phyloP scores from a whole-genome alignment of 2,113 vertebrate genomes.

The Hoplias malabaricus region DNA sequence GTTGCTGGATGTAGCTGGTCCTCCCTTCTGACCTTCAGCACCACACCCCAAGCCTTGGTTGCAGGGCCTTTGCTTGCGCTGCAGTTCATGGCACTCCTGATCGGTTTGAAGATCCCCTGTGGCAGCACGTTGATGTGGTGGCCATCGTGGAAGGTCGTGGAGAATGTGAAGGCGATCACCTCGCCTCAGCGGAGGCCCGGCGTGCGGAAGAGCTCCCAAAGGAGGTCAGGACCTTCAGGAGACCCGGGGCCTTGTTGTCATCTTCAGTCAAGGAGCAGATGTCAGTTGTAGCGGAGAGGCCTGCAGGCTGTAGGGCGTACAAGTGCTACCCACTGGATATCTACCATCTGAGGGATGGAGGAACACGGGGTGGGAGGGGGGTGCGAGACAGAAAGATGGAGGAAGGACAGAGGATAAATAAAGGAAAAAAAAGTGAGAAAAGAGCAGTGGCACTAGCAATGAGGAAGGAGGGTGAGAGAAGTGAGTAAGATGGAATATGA shows the following conservation, averaged over 20 bases:
- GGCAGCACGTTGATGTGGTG: slow-evolving; percentile 66
- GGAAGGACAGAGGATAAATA: neutral
- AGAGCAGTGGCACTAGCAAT: neutral
- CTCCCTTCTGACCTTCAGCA: neutral
- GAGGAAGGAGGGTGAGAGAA: neutral
- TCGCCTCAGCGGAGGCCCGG: neutral
- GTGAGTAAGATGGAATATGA: neutral
- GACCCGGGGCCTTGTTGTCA: slow-evolving; percentile 60
- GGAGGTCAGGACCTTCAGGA: slow-evolving; percentile 62
- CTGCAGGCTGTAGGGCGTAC: slow-evolving; percentile 55
- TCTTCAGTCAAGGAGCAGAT: slow-evolving; percentile 46
- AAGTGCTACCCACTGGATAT: slow-evolving; percentile 54
- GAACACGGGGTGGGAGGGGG: neutral
- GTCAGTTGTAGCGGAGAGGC: slow-evolving; percentile 51
- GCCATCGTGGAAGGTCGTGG: slow-evolving; percentile 66
- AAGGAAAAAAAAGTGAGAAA: neutral
- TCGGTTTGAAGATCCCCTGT: slow-evolving; percentile 54
- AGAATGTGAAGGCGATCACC: slow-evolving; percentile 67
- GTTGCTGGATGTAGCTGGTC: slow-evolving; percentile 59
- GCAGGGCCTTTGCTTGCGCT: slow-evolving; percentile 61
- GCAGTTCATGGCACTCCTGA: slow-evolving; percentile 19
- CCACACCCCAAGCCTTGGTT: slow-evolving; percentile 52
- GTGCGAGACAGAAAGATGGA: neutral
- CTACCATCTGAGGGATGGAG: slow-evolving; percentile 49
- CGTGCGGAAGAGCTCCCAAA: slow-evolving; percentile 63